These are phyloP conservation scores for Sphyrna mokarran DNA, from an alignment of 2,113 vertebrate genomes.

Conservation along the genomic window DNA sequence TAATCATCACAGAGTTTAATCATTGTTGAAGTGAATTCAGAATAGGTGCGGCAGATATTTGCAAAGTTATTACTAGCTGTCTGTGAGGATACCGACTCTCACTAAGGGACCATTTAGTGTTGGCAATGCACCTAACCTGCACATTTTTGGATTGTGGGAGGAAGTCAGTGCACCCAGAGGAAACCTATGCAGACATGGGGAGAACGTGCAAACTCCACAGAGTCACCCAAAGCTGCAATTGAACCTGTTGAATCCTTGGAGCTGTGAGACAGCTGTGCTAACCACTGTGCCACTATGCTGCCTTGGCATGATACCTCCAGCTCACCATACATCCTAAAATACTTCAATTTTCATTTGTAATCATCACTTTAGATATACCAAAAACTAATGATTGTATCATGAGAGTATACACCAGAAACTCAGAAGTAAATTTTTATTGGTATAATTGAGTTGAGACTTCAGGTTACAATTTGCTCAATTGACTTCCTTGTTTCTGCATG, in stretches of 20 bases:
- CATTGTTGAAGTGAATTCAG: not conserved
- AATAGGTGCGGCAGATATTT: not conserved
- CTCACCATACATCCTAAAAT: not conserved
- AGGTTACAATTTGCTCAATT: not conserved
- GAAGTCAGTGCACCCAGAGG: no score
- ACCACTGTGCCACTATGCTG: not conserved
- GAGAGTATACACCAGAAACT: not conserved
- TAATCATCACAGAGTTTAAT: not conserved
- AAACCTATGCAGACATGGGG: no score
- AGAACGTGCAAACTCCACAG: no score
- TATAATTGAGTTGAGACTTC: not conserved
- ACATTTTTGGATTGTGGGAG: no score
- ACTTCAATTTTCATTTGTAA: not conserved
- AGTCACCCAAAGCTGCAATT: no score
- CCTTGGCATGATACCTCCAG: not conserved
- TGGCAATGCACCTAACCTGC: no score
- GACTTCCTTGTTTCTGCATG: not conserved
- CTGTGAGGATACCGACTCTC: no score
- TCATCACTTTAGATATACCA: not conserved
- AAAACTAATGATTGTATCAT: not conserved
- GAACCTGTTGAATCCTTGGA: no score
- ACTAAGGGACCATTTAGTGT: not conserved
- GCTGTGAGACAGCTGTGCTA: no score
- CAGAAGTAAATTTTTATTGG: not conserved
- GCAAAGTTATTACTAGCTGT: not conserved